phyloP scores from a whole-genome alignment of 2,888 invertebrate species.

The Hypomecis atomaria region DNA sequence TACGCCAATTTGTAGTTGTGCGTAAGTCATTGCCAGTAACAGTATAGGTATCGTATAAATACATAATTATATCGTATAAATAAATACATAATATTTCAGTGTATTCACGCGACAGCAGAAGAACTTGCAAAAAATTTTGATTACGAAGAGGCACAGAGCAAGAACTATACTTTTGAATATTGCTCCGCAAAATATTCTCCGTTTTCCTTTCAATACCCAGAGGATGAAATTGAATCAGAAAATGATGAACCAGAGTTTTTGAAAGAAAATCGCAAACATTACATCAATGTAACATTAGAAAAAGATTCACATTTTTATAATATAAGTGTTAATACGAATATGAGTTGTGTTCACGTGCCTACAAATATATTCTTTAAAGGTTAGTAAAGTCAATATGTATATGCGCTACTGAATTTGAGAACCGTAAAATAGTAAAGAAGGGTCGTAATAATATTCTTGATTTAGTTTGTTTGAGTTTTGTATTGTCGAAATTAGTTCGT shows the following conservation, averaged over 20 bases:
- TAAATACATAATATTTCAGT: constrained; percentile 73
- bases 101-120: constrained; percentile 92
- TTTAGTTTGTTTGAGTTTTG: too few relatives aligned
- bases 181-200: constrained; percentile 93
- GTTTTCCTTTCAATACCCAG: constrained; percentile 55
- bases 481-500: too few relatives aligned
- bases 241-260: constrained; percentile 61
- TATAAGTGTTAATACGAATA: constrained; percentile 90
- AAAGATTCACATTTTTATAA: constrained; percentile 94
- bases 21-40: too few relatives aligned
- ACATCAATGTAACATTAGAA: constrained; percentile 85
- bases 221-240: constrained; percentile 31
- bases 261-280: constrained; percentile 64
- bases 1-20: too few relatives aligned
- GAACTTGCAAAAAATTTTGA: constrained; percentile 86
- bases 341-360: constrained; percentile 96
- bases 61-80: not conserved
- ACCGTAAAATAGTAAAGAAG: too few relatives aligned
- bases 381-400: too few relatives aligned
- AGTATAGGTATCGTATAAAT: too few relatives aligned
- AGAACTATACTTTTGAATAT: constrained; percentile 83
- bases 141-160: constrained; percentile 65
- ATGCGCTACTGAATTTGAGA: too few relatives aligned
- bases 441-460: too few relatives aligned
- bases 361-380: constrained; percentile 96